Evolutionary conservation across 2,113 vertebrate genomes (phyloP), one percentile per base, ranked within the genome.

Genomic region (Elephantulus edwardii): DNA sequence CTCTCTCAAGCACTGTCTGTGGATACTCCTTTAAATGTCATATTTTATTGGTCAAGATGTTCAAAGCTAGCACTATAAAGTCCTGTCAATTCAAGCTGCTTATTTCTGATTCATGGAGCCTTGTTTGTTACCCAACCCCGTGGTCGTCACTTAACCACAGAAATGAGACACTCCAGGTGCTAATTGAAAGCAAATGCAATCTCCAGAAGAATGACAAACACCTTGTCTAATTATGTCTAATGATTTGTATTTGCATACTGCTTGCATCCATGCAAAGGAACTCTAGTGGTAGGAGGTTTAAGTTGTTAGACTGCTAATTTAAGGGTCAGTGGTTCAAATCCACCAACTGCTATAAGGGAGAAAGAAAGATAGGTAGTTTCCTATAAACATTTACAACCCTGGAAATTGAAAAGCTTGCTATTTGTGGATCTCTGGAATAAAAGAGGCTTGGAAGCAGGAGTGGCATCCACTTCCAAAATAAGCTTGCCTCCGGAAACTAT

Each of bases 141-240:
- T 6, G 48, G 35, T 26, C 50, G 60, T 83, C 28, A 19, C 44
- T 56, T 68, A 68, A 33, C 24, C 0, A 6, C 0, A 46, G 40
- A 68, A 56, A 54, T 22, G n/a, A 78, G 80, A 62, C 35, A 44
- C 56, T 44, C 26, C 11, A 22, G 7, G 48, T 8, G 7, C 62
- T 75, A 22, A 77, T 81, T 54, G 50, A 64, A 80, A 92, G 71
- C 20, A 81, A 78, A 46, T 40, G 30, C 2, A 26, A 7, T 19
- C 22, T 77, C 83, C 83, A 90, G 52, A 64, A 89, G 89, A 71
- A 75, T 28, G 68, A 28, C 68, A 62, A 70, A 30, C 52, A 44
- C 11, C 8, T 26, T 24, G 26, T 66, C 48, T 66, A 58, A 75
- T 78, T 81, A 78, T 75, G 86, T 92, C 50, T 82, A 82, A 44